A percentile compares a stretch with the other conserved stretches of the same genome.
phyloP scores from a whole-genome alignment of 2,888 invertebrate species.

The Oligia latruncula region DNA sequence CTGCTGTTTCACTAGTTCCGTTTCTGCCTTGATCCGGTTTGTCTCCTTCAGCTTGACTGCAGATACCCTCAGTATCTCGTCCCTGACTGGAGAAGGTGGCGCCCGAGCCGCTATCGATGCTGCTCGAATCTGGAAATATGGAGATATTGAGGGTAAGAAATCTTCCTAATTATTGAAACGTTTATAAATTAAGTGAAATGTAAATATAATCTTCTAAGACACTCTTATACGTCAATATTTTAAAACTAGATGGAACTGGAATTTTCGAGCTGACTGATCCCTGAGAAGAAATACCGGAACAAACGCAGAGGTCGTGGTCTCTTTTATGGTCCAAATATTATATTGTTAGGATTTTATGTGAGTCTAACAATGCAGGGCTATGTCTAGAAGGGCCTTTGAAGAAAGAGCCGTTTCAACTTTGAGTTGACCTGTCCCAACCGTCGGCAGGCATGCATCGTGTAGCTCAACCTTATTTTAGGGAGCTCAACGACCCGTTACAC shows the following conservation, averaged over 20 bases:
- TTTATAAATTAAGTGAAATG: too few species aligned
- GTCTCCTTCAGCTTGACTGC: conserved; percentile 90
- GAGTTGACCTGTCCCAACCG: too few species aligned
- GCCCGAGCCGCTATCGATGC: conserved; percentile 83
- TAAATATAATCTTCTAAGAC: neutral
- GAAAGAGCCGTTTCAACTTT: too few species aligned
- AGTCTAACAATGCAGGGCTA: neutral
- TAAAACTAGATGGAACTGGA: neutral
- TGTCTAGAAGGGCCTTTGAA: too few species aligned
- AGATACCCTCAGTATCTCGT: conserved; percentile 85
- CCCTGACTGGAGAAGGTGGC: conserved; percentile 84
- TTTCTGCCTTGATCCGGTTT: conserved; percentile 89
- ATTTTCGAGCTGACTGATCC: neutral
- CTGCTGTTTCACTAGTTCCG: conserved; percentile 90
- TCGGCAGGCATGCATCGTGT: neutral
- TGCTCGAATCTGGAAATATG: conserved; percentile 79
- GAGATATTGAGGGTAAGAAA: neutral
- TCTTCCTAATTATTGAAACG: neutral
- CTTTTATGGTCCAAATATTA: neutral
- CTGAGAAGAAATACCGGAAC: neutral
- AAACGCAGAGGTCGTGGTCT: neutral
- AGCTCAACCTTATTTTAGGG: neutral
- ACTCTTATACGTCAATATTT: neutral
- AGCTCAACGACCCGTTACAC: too few species aligned
- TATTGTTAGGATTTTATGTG: neutral